Base-by-base conservation (phyloP, 2,888 invertebrate species). In the Dorcus hopei region DNA sequence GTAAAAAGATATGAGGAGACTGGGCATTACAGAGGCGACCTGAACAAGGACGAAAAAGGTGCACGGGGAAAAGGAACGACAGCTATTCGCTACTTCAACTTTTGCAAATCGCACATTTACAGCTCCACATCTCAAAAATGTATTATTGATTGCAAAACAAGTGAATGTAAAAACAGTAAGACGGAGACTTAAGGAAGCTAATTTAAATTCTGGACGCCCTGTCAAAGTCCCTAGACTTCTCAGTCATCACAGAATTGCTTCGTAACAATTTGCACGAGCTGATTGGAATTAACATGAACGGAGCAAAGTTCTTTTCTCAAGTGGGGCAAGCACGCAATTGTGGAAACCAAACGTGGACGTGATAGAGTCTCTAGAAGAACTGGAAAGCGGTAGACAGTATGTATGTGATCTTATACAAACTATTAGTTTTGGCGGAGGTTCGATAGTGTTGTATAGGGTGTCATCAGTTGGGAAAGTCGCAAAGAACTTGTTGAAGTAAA, bases 401-500 rank as follows among this genome's bases (percentile, higher is more conserved):
- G 41, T 40, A n/a, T 40, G 9, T 40, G 3, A 11, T 40, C 9
- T 40, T 40, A 40, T 11, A 3, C 41, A 40, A 40, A 40, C 1
- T 11, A 3, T 40, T 40, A 40, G 41, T 11, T 40, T 40, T 40
- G 2, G 41, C 41, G 41, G 3, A 40, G 41, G 41, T 11, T n/a
- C 3, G 2, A 9, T 11, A n/a, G n/a, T 40, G 3, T 3, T 1
- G 1, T 11, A 40, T 11, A 3, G 9, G 41, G 41, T 40, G 41
- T 1, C 9, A 40, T 2, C 41, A 47, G 41, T 33, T 33, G 42
- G 9, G 38, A 58, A 6, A 49, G 58, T 54, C 58, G 50, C n/a
- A 59, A 40, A 42, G 40, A 33, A n/a, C 51, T 45, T 38, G 48
- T 55, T 51, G 54, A 59, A 51, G 51, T 59, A 9, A 39, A 51